Evolutionary conservation across 2,113 vertebrate genomes (phyloP).

Genomic region (Casuarius casuarius): DNA sequence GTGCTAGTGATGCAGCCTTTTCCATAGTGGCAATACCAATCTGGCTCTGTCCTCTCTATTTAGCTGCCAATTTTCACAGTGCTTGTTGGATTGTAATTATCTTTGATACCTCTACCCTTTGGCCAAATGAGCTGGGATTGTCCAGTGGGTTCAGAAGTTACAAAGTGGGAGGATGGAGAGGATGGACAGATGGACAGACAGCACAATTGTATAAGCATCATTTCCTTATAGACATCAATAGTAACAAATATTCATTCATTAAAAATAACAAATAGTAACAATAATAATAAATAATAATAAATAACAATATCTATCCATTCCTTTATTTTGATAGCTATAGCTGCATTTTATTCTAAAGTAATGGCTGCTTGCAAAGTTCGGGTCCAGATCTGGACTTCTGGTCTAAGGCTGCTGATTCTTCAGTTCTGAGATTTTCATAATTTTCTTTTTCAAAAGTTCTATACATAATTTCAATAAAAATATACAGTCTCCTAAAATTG

Average conservation of each 20-base stretch:
- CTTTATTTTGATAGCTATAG: neutral
- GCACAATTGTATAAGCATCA: fast-evolving
- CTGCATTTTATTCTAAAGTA: neutral
- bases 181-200: neutral
- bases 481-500: neutral
- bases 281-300: neutral
- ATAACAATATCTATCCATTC: neutral
- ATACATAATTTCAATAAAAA: neutral
- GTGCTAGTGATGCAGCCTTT: neutral
- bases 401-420: neutral
- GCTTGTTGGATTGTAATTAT: neutral
- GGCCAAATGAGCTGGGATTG: neutral
- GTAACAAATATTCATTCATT: neutral
- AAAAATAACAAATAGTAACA: neutral
- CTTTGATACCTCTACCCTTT: neutral
- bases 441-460: neutral
- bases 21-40: neutral
- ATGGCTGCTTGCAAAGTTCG: neutral
- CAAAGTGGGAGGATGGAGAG: neutral
- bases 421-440: neutral
- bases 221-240: neutral
- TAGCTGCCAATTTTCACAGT: neutral
- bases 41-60: neutral
- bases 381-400: neutral
- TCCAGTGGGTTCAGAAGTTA: neutral